A percentile compares a stretch with the other conserved stretches of the same genome.
phyloP scores from a whole-genome alignment of 2,888 invertebrate species.

The Galeopsomyia nigrocyanea region DNA sequence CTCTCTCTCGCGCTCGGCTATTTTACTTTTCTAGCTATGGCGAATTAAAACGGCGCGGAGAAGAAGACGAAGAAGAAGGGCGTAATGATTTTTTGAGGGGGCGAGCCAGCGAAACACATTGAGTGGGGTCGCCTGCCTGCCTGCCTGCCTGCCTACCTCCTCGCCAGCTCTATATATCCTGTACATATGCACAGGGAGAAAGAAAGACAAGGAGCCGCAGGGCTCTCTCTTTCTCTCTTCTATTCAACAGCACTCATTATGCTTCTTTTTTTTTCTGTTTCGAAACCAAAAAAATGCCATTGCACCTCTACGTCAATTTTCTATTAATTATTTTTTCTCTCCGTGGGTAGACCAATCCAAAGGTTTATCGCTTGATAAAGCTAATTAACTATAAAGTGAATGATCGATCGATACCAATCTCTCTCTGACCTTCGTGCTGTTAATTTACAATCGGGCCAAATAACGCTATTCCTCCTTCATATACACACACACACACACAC shows the following conservation, averaged over 20 bases:
- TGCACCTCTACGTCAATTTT: no score
- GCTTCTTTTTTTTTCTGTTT: no score
- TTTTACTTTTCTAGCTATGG: slow-evolving; percentile 66
- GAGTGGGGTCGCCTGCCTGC: slow-evolving; percentile 72
- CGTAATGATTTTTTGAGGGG: slow-evolving; percentile 90
- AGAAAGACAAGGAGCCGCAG: neutral
- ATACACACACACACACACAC: neutral
- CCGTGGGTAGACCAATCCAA: neutral
- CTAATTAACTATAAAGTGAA: slow-evolving; percentile 29
- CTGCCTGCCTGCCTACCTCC: slow-evolving; percentile 63
- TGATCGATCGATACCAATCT: slow-evolving; percentile 29
- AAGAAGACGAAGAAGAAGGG: slow-evolving; percentile 67
- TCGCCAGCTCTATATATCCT: slow-evolving; percentile 13
- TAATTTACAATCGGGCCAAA: slow-evolving; percentile 27
- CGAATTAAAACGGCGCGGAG: slow-evolving; percentile 76
- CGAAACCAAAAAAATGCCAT: no score
- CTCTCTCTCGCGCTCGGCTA: slow-evolving; percentile 62
- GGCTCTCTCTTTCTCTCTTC: no score
- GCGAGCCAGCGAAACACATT: slow-evolving; percentile 76
- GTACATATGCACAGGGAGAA: slow-evolving; percentile 19
- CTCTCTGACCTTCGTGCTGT: slow-evolving; percentile 15
- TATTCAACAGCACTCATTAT: no score
- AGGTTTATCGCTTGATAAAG: slow-evolving; percentile 23
- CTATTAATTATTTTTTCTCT: neutral
- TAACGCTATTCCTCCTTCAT: slow-evolving; percentile 8